These are phyloP conservation scores for Seriola quinqueradiata DNA, from an alignment of 2,113 vertebrate species.

Conservation along the genomic window DNA sequence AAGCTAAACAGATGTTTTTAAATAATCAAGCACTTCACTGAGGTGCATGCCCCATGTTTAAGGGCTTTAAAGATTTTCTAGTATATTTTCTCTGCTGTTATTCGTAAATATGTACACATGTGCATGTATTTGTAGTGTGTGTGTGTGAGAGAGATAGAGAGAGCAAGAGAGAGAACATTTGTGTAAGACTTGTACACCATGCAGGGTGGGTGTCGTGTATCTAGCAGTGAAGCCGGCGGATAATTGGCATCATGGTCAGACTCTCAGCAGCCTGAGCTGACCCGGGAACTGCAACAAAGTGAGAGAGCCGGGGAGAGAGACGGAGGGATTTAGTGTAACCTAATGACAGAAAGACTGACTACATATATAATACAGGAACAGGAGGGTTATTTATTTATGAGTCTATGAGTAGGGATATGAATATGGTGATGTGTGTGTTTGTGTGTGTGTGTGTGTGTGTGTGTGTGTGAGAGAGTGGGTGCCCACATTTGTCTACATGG, in stretches of 20 bases:
- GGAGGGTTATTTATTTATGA: conserved; percentile 68
- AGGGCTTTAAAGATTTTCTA: neutral
- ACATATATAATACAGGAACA: conserved; percentile 68
- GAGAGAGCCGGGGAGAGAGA: conserved; percentile 59
- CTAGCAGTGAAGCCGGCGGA: conserved; percentile 66
- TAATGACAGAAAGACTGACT: conserved; percentile 64
- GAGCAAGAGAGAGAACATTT: conserved; percentile 43
- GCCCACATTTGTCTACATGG: conserved; percentile 9
- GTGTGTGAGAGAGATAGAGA: conserved; percentile 35
- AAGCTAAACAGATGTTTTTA: neutral
- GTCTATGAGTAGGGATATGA: conserved; percentile 56
- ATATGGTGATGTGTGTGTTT: conserved; percentile 62
- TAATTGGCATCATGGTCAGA: conserved; percentile 79
- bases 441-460: conserved; percentile 14
- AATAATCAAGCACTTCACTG: neutral
- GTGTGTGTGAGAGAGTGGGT: conserved; percentile 12
- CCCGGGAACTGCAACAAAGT: conserved; percentile 63
- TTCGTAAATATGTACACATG: conserved; percentile 30
- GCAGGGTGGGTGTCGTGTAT: conserved; percentile 65
- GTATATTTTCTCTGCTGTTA: neutral
- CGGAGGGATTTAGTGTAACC: conserved; percentile 42
- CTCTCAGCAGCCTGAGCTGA: conserved; percentile 71
- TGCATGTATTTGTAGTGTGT: conserved; percentile 34
- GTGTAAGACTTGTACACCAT: conserved; percentile 32
- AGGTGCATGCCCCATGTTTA: neutral